phyloP scores from a whole-genome alignment of 2,888 invertebrate species.

The Troilus luridus region DNA sequence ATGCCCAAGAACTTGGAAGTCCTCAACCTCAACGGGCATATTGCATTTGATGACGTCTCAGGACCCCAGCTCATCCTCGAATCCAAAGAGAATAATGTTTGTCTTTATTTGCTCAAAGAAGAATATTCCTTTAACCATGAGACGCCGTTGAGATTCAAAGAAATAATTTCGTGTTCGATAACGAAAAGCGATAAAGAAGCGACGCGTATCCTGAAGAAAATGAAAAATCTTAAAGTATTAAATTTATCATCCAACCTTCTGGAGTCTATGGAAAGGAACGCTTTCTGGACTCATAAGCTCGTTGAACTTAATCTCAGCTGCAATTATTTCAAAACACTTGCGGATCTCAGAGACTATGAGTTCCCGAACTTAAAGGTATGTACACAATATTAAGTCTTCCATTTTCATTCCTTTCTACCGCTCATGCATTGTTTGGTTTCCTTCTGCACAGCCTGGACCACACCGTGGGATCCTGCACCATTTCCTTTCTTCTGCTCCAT shows the following conservation, averaged over 20 bases:
- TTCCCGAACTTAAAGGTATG: constrained; percentile 53
- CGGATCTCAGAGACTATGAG: neutral
- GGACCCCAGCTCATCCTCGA: neutral
- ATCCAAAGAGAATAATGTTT: neutral
- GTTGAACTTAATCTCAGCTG: constrained; percentile 49
- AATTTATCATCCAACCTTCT: constrained; percentile 49
- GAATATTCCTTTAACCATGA: neutral
- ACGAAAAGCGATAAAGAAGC: neutral
- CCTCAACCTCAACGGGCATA: neutral
- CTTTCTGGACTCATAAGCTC: neutral
- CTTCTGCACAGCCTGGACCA: too few species aligned
- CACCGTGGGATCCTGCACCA: too few species aligned
- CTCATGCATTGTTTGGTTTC: too few species aligned
- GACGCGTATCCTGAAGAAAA: neutral
- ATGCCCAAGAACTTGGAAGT: neutral
- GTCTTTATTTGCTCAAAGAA: neutral
- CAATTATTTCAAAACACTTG: constrained; percentile 51
- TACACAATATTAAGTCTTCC: too few species aligned
- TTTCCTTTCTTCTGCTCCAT: too few species aligned
- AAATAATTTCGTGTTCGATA: constrained; percentile 25
- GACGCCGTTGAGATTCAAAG: neutral
- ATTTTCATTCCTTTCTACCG: too few species aligned
- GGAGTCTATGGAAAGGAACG: neutral
- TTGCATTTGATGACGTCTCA: too few species aligned
- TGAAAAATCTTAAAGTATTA: neutral